Conservation (phyloP, 2,888 invertebrate species). For the Machimus atricapillus region DNA sequence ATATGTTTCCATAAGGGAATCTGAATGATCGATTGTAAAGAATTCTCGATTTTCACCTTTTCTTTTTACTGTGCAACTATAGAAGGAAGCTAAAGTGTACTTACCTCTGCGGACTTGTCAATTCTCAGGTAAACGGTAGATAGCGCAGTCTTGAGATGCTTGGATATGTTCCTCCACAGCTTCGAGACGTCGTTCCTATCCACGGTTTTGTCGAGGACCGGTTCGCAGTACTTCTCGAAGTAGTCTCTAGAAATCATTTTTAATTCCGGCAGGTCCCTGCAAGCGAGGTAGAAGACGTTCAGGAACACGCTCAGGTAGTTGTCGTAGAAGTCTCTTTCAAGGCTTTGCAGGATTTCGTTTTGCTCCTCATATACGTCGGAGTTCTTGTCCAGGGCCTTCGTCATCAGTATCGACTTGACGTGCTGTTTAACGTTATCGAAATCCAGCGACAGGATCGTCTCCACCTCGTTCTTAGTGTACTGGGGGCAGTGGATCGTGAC, state of each 20-base stretch:
- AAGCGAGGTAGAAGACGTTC: conserved; percentile 83
- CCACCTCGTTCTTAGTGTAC: conserved; percentile 76
- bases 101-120: conserved; percentile 52
- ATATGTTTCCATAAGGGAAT: too few relatives aligned
- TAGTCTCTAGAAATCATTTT: conserved; percentile 79
- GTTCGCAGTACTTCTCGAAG: conserved; percentile 80
- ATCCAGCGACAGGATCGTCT: conserved; percentile 64
- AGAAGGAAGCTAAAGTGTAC: neutral
- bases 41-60: too few relatives aligned
- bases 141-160: conserved; percentile 75
- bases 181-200: conserved; percentile 70
- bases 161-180: conserved; percentile 82
- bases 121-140: conserved; percentile 80
- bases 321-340: conserved; percentile 68
- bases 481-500: conserved; percentile 80
- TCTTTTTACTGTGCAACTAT: too few relatives aligned
- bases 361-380: conserved; percentile 46
- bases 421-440: conserved; percentile 50
- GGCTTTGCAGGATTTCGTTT: conserved; percentile 49
- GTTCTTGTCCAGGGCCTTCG: conserved; percentile 51
- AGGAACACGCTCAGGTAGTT: conserved; percentile 84
- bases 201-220: conserved; percentile 73
- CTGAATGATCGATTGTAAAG: too few relatives aligned
- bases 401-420: conserved; percentile 59
- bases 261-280: conserved; percentile 85